phyloP scores from a whole-genome alignment of 2,113 vertebrate species.

The Lophochroa leadbeateri region DNA sequence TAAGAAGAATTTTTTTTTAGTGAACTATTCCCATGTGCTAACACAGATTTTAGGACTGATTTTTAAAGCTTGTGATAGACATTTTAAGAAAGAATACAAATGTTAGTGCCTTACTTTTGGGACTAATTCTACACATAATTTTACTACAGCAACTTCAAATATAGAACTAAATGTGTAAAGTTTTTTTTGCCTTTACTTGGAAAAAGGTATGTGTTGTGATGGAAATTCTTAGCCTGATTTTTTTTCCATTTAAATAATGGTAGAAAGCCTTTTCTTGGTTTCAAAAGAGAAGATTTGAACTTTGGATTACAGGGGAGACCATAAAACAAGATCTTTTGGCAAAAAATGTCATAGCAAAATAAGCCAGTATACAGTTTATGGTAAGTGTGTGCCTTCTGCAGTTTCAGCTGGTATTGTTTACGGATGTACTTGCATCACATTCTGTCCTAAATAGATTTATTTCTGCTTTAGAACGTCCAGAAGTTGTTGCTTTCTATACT shows the following conservation, averaged over 20 bases:
- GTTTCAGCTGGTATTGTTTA: background rate
- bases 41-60: background rate
- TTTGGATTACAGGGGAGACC: background rate
- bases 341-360: background rate
- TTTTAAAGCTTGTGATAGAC: background rate
- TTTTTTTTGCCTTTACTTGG: background rate
- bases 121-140: background rate
- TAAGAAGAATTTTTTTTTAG: background rate
- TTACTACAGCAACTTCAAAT: background rate
- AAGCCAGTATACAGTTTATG: background rate
- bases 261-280: background rate
- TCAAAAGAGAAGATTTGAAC: background rate
- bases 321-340: background rate
- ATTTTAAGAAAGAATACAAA: background rate
- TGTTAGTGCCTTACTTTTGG: background rate
- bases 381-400: background rate
- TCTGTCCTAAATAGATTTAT: background rate
- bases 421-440: background rate
- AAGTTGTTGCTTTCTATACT: background rate
- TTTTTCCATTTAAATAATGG: background rate
- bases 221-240: background rate
- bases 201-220: background rate
- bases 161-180: background rate
- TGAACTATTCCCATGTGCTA: background rate
- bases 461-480: background rate